These are phyloP conservation scores for Nasonia longicornis DNA, from an alignment of 1,140 invertebrate species.

Conservation along the genomic window DNA sequence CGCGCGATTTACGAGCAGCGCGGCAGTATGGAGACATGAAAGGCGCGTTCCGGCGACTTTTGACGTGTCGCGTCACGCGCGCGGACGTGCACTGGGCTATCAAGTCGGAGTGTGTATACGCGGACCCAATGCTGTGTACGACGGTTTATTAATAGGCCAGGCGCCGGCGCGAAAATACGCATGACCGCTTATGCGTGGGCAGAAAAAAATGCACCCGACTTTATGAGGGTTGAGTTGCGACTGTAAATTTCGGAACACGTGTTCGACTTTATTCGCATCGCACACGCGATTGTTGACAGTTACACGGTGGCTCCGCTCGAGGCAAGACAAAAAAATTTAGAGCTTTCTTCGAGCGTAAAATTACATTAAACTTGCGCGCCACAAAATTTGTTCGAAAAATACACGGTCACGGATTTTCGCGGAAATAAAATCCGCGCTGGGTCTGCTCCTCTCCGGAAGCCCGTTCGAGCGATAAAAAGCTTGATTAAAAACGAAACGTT, in stretches of 20 bases:
- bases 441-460: background rate
- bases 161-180: conserved; percentile 14
- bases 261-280: background rate
- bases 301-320: background rate
- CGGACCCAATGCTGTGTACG: background rate
- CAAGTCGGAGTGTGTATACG: background rate
- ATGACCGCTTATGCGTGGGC: background rate
- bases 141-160: conserved; percentile 27
- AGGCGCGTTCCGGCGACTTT: conserved; percentile 12
- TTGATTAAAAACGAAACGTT: conserved; percentile 43
- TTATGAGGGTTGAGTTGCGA: background rate
- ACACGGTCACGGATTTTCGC: background rate
- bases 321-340: no score
- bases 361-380: no score
- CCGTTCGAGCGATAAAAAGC: conserved; percentile 35
- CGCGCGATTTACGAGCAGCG: conserved; percentile 16
- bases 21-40: conserved; percentile 11
- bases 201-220: background rate
- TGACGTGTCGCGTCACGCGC: background rate
- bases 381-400: background rate
- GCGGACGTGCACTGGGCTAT: background rate
- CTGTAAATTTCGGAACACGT: background rate
- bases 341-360: no score
- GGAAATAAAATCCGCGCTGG: background rate
- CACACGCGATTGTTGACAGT: background rate